Evolutionary conservation across 2,113 vertebrate genomes (phyloP), one percentile per base, ranked within the genome.

Genomic region (Periophthalmus modestus): DNA sequence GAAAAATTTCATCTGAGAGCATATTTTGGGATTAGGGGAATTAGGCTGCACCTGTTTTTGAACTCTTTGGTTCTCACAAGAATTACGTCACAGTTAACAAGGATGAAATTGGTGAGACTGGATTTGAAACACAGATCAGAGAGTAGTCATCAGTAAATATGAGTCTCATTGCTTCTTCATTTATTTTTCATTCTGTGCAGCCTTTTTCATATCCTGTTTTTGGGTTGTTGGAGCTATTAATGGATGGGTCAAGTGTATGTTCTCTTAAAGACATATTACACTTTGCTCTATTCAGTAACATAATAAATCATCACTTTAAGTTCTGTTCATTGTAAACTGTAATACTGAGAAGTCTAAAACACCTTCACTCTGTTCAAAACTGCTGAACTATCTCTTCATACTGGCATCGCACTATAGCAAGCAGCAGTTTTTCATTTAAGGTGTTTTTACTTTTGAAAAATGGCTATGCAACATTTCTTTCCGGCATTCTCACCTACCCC

Each of bases 1-100:
- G n/a, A 59, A 59, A 59, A 59, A 59, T 14, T 5, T 13, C 24
- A 88, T 91, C 82, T 79, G 66, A 75, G 68, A 78, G 69, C 71
- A 87, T 89, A 87, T 84, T 69, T 24, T 71, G 82, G 57, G 82
- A 87, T 92, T 85, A 78, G 21, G 48, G 19, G 81, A 74, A 88
- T 91, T 85, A 87, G 66, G 68, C 65, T 72, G 83, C 89, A 92
- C 87, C 88, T 89, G 82, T 87, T 88, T 88, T 82, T 85, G 79
- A 79, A 82, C 58, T 82, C 82, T 75, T 74, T 16, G 69, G 62
- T 72, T 69, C 69, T 83, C 55, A 78, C 66, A 73, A 63, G 21
- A 69, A 59, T 28, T 15, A 59, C 57, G 57, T 59, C 11, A 59
- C 2, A 18, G 48, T 52, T 52, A 52, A 9, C 21, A 2, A 1